Conservation (phyloP, 2,113 vertebrate species). For the Anser brachyrhynchus region DNA sequence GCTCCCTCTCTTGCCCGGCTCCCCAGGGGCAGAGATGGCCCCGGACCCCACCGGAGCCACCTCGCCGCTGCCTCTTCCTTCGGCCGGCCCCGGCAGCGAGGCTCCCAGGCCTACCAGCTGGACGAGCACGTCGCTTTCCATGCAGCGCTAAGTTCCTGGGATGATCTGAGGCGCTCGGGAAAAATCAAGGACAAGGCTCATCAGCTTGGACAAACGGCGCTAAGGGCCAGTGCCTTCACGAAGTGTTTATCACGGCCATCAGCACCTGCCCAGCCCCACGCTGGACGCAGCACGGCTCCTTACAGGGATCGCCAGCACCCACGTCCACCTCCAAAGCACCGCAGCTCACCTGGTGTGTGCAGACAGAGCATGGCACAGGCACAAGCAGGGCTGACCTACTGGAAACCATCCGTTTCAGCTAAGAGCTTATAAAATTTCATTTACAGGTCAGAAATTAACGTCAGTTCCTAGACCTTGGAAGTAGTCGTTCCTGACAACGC, state of each 20-base stretch:
- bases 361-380: accelerated
- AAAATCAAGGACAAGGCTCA: not conserved
- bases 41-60: not conserved
- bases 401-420: not conserved
- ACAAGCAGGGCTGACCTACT: accelerated
- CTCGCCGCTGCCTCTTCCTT: too few relatives aligned
- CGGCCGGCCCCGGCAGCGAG: not conserved
- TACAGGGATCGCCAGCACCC: not conserved
- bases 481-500: too few relatives aligned
- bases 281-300: accelerated
- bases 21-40: not conserved
- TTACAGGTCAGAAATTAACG: too few relatives aligned
- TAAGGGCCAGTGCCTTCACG: not conserved
- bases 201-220: not conserved
- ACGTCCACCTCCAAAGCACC: accelerated
- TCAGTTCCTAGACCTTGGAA: not conserved
- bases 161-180: not conserved
- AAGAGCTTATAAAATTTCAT: not conserved
- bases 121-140: not conserved
- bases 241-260: not conserved
- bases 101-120: not conserved
- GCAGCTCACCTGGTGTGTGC: accelerated
- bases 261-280: not conserved
- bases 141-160: not conserved
- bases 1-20: not conserved